These are phyloP conservation scores for Cinara cedri DNA, from an alignment of 2,888 invertebrate species.

Conservation along the genomic window DNA sequence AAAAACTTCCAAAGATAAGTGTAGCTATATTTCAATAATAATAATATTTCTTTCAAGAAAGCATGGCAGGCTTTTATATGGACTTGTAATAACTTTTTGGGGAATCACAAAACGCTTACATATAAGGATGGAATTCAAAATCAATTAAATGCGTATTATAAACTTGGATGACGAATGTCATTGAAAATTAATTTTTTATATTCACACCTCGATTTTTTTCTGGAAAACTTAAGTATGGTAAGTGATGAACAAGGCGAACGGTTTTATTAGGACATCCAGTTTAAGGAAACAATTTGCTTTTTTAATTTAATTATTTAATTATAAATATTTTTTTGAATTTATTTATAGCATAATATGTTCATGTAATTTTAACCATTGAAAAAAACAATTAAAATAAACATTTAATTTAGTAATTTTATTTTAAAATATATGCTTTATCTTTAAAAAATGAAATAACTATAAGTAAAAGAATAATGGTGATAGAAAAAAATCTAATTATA, in stretches of 20 bases:
- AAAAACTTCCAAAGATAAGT: conserved; percentile 57
- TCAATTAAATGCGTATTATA: background rate
- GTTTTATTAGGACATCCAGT: conserved; percentile 62
- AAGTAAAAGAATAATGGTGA: too few species aligned
- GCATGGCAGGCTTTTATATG: too few species aligned
- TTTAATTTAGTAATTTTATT: conserved; percentile 17
- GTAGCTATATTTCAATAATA: too few species aligned
- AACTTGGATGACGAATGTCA: conserved; percentile 1
- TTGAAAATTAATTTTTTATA: conserved; percentile 62
- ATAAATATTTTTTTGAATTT: background rate
- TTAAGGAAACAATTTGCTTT: conserved; percentile 29
- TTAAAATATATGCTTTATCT: background rate
- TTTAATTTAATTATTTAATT: conserved; percentile 5
- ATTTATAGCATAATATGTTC: background rate
- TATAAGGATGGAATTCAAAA: background rate
- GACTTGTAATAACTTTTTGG: too few species aligned
- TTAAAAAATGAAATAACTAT: too few species aligned
- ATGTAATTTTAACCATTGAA: conserved; percentile 11
- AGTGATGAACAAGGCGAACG: conserved; percentile 63
- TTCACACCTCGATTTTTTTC: conserved; percentile 62
- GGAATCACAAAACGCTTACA: background rate
- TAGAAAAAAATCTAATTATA: too few species aligned
- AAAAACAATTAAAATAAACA: conserved; percentile 2
- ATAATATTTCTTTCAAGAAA: too few species aligned
- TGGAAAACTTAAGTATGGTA: conserved; percentile 59